Conservation (phyloP, 2,888 invertebrate genomes). For the Nomada flava region DNA sequence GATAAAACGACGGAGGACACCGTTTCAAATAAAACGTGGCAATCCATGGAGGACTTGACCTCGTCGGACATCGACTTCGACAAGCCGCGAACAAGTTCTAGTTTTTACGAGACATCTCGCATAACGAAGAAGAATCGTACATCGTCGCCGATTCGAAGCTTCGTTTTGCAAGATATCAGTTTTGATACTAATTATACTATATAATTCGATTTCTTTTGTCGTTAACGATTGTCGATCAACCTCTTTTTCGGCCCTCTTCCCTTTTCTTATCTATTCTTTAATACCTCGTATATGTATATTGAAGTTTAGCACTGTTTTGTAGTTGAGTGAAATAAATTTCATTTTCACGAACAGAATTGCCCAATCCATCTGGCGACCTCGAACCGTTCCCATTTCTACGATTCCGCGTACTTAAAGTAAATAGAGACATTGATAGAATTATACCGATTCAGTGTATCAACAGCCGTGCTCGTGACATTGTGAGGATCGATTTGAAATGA, state of each 20-base stretch:
- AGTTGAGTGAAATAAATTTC: constrained; percentile 1
- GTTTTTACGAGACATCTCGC: constrained; percentile 19
- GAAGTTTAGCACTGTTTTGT: background rate
- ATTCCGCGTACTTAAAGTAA: constrained; percentile 1
- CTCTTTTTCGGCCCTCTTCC: background rate
- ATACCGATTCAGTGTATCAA: background rate
- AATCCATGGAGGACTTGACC: background rate
- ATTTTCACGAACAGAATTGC: background rate
- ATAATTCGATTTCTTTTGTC: background rate
- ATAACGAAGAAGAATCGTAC: background rate
- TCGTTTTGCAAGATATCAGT: constrained; percentile 15
- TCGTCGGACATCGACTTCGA: constrained; percentile 4
- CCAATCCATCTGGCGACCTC: background rate
- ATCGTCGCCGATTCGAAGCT: background rate
- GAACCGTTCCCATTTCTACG: background rate
- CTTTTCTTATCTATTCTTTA: background rate
- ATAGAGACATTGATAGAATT: background rate
- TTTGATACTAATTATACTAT: constrained; percentile 43
- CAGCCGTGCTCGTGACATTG: background rate
- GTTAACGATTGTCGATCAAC: background rate
- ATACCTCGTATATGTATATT: constrained; percentile 23
- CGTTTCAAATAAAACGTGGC: background rate
- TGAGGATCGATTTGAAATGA: background rate
- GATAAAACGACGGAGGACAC: constrained; percentile 3
- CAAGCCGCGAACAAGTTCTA: constrained; percentile 16